Percentiles rank a stretch among this genome's conserved stretches.
Evolutionary conservation across 2,797 vertebrate species (phyloP).

Genomic region (Eulemur coronatus): DNA sequence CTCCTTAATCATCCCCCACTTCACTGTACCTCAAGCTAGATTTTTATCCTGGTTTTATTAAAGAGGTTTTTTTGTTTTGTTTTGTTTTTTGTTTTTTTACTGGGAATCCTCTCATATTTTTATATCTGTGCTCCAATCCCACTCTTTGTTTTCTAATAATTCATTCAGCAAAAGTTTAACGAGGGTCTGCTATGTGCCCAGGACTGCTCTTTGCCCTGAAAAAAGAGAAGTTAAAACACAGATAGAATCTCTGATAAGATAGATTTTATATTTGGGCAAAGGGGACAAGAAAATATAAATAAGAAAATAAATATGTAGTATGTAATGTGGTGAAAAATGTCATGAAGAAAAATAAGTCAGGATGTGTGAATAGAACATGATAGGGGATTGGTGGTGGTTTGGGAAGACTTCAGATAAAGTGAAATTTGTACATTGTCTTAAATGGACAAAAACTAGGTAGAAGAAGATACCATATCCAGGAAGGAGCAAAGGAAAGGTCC

Average conservation of each 20-base stretch:
- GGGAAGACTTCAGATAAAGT: neutral
- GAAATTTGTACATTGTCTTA: neutral
- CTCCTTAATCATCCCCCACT: too few species aligned
- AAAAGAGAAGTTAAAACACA: neutral
- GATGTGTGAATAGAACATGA: neutral
- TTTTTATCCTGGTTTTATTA: neutral
- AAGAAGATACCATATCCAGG: neutral
- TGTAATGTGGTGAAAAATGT: neutral
- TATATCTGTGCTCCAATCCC: neutral
- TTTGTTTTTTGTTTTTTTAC: neutral
- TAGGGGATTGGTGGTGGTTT: neutral
- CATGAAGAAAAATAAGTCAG: neutral
- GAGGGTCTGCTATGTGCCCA: neutral
- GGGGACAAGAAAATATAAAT: neutral
- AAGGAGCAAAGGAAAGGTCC: neutral
- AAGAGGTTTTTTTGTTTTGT: neutral
- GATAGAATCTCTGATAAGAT: neutral
- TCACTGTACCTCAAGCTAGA: neutral
- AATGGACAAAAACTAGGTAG: neutral
- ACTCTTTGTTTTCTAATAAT: neutral
- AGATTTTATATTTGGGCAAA: neutral
- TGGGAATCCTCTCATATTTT: neutral
- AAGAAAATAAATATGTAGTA: neutral
- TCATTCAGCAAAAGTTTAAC: neutral
- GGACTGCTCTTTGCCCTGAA: neutral